Conservation (phyloP, 2,113 vertebrate species). For the Herpetotheres cachinnans region DNA sequence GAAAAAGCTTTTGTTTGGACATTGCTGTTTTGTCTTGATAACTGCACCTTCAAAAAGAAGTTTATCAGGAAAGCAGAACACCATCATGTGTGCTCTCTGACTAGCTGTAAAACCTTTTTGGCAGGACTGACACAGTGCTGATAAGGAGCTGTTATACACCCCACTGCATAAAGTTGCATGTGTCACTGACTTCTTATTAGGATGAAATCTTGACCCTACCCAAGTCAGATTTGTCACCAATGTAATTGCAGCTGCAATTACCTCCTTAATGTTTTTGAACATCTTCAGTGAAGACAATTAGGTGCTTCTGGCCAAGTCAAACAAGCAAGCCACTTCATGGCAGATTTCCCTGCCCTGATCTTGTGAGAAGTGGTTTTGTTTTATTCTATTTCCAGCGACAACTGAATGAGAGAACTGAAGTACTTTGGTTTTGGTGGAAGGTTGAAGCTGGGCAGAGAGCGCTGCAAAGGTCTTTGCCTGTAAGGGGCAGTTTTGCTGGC, state of each 20-base stretch:
- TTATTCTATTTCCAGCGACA: fast-evolving
- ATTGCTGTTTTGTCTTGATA: background rate
- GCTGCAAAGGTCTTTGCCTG: background rate
- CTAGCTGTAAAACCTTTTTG: background rate
- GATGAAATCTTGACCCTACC: background rate
- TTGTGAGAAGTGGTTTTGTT: background rate
- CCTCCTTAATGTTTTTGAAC: background rate
- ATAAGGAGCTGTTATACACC: background rate
- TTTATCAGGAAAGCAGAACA: background rate
- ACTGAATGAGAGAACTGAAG: background rate
- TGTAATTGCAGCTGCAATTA: background rate
- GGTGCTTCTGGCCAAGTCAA: background rate
- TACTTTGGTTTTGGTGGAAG: too few relatives aligned
- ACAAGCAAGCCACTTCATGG: background rate
- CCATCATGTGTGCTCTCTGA: background rate
- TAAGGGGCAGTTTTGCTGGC: background rate
- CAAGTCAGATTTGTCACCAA: background rate
- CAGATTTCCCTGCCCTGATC: background rate
- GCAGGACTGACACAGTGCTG: background rate
- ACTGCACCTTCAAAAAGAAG: background rate
- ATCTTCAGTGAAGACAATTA: background rate
- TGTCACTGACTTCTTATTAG: background rate
- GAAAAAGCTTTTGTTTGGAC: background rate
- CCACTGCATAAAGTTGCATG: background rate
- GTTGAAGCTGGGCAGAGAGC: background rate